Evolutionary conservation across 2,113 vertebrate genomes (phyloP).

Genomic region (Probosciger aterrimus): DNA sequence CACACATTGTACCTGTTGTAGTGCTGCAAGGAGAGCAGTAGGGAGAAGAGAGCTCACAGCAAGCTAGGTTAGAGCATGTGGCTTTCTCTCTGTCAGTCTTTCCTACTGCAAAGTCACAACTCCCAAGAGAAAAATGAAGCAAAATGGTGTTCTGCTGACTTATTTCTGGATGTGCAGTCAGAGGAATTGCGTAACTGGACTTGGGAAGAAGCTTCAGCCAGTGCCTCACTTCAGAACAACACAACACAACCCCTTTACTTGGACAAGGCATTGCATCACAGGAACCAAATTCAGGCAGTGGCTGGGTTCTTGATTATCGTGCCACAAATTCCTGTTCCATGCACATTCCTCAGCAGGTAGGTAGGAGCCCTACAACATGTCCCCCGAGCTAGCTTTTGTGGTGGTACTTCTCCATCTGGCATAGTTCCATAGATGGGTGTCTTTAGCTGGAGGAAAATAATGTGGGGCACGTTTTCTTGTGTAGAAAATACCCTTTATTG

Average conservation of each 20-base stretch:
- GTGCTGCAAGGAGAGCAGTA: not conserved
- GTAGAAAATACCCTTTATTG: conserved; percentile 70
- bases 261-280: not conserved
- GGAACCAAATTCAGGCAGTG: not conserved
- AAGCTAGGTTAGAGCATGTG: rapidly evolving
- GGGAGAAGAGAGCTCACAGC: not conserved
- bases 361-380: rapidly evolving
- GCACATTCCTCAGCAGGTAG: not conserved
- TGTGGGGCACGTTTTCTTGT: not conserved
- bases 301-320: not conserved
- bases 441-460: not conserved
- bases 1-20: rapidly evolving
- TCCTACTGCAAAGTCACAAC: not conserved
- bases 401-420: not conserved
- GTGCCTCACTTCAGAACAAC: not conserved
- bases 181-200: not conserved
- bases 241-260: not conserved
- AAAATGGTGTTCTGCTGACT: not conserved
- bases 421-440: not conserved
- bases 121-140: not conserved
- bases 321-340: not conserved
- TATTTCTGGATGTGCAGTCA: not conserved
- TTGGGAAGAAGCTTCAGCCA: not conserved
- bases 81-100: not conserved
- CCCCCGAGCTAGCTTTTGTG: not conserved